phyloP scores from a whole-genome alignment of 2,888 invertebrate species.

The Zaprionus lineosus region DNA sequence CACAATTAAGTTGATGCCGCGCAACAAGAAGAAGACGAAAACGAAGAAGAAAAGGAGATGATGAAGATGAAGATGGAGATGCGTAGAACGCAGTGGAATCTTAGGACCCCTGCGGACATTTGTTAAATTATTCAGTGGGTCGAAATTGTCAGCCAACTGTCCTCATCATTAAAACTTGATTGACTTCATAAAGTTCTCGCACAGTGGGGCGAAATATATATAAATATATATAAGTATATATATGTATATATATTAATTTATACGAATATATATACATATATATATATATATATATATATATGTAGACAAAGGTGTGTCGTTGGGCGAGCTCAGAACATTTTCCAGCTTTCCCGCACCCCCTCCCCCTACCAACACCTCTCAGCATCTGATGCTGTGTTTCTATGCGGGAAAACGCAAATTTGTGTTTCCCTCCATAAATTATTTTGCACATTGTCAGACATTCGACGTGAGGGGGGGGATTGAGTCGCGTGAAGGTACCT shows the following conservation, averaged over 20 bases:
- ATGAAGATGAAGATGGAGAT: not conserved
- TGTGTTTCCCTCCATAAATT: constrained; percentile 4
- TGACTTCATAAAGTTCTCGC: constrained; percentile 56
- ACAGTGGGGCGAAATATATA: no score
- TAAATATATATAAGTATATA: no score
- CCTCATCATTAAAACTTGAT: constrained; percentile 73
- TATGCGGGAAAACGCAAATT: constrained; percentile 24
- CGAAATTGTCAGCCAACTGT: constrained; percentile 27
- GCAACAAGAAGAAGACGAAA: no score
- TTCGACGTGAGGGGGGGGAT: constrained; percentile 6
- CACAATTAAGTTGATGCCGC: constrained; percentile 11
- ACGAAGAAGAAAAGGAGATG: constrained; percentile 1
- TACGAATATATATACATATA: no score
- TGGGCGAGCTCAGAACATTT: no score
- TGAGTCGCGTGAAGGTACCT: no score
- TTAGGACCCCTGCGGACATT: constrained; percentile 53
- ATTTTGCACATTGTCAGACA: constrained; percentile 8
- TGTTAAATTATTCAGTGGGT: constrained; percentile 63
- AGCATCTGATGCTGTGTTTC: constrained; percentile 39
- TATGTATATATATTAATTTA: no score
- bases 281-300: no score
- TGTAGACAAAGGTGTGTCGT: no score
- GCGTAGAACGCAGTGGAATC: constrained; percentile 33
- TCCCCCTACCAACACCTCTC: no score
- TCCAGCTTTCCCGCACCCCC: no score